phyloP scores from a whole-genome alignment of 2,888 invertebrate species.

The Cantharis nigra region DNA sequence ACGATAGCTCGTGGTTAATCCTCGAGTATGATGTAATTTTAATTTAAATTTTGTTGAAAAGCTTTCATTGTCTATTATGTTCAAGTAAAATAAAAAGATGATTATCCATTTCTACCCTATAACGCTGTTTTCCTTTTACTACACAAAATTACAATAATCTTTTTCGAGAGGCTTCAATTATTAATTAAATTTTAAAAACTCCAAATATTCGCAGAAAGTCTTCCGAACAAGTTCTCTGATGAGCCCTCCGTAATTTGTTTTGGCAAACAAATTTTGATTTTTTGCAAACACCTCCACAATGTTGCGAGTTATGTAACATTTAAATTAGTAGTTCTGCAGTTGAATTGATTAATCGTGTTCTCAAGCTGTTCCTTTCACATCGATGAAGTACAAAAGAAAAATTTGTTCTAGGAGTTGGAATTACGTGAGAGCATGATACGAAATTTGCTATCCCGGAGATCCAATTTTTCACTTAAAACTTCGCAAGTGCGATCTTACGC shows the following conservation, averaged over 20 bases:
- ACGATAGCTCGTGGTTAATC: not conserved
- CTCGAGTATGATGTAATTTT: not conserved
- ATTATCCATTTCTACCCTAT: not conserved
- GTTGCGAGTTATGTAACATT: not conserved
- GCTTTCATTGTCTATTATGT: not conserved
- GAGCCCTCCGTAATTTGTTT: not conserved
- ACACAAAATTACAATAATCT: not conserved
- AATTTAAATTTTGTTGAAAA: not conserved
- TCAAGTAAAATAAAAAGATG: not conserved
- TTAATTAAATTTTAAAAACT: not conserved
- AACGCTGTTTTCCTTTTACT: not conserved
- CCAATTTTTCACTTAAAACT: not conserved
- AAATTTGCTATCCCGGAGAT: not conserved
- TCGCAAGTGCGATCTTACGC: not conserved
- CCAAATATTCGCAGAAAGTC: not conserved
- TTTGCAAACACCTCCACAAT: not conserved
- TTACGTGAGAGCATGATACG: not conserved
- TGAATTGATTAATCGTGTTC: not conserved
- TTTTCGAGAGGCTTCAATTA: not conserved
- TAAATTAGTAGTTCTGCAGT: not conserved
- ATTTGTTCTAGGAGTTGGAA: not conserved
- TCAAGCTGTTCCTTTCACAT: not conserved
- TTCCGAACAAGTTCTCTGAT: not conserved
- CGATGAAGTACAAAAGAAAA: not conserved
- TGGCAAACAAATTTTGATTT: not conserved